A percentile compares a stretch with the other conserved stretches of the same genome.
Evolutionary conservation across 2,888 invertebrate genomes (phyloP).

Genomic region (Pyrrhosoma nymphula): DNA sequence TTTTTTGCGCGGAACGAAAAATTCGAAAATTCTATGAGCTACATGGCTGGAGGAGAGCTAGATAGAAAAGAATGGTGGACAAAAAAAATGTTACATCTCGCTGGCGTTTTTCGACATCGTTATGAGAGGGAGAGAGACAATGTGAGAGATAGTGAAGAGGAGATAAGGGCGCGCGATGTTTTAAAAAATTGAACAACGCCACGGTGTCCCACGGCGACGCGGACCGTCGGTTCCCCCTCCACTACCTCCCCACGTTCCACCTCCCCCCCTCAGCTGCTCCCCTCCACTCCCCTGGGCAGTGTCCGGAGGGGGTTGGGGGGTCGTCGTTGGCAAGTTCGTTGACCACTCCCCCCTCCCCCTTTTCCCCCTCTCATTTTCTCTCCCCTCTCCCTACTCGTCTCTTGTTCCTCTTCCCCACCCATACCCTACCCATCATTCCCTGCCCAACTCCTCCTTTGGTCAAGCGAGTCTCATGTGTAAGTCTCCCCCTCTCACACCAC

Average conservation of each 20-base stretch:
- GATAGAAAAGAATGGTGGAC: not conserved
- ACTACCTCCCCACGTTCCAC: not conserved
- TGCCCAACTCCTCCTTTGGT: conserved; percentile 25
- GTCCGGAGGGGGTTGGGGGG: not conserved
- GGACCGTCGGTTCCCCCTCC: not conserved
- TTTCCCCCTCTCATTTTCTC: not conserved
- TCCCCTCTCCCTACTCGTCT: not conserved
- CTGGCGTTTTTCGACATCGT: not conserved
- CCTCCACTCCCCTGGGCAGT: not conserved
- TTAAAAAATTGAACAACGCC: conserved; percentile 6
- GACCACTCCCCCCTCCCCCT: not conserved
- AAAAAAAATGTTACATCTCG: not conserved
- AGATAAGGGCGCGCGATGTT: not conserved
- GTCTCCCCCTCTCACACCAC: not conserved
- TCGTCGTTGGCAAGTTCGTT: conserved; percentile 29
- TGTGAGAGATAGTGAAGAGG: not conserved
- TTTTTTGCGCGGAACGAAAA: not conserved
- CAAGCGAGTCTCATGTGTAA: not conserved
- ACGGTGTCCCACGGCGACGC: not conserved
- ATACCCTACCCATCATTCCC: not conserved
- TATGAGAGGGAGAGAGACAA: not conserved
- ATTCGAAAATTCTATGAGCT: not conserved
- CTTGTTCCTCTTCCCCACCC: not conserved
- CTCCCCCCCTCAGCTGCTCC: not conserved
- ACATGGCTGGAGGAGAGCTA: not conserved